These are phyloP conservation scores for Drosophila paramelanica DNA, from an alignment of 2,888 invertebrate genomes.

Conservation along the genomic window DNA sequence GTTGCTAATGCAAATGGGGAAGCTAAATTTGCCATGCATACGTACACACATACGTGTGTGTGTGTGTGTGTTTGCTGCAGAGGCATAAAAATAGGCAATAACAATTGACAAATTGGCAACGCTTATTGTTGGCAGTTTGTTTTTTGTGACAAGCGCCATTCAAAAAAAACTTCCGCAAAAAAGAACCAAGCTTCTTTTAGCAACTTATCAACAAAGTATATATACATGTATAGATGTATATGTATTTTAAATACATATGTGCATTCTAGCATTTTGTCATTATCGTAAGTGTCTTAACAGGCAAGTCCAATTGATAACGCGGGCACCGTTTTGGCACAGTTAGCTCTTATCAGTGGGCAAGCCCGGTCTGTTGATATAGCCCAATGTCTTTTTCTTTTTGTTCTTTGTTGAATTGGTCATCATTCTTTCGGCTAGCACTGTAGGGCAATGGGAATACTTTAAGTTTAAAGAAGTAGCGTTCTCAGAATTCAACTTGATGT, in stretches of 20 bases:
- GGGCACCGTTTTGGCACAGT: slow-evolving; percentile 43
- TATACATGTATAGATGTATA: background rate
- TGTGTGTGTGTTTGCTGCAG: background rate
- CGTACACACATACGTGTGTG: background rate
- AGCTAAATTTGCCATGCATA: background rate
- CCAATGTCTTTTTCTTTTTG: background rate
- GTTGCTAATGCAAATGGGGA: slow-evolving; percentile 7
- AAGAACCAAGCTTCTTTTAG: slow-evolving; percentile 12
- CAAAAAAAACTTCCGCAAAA: slow-evolving; percentile 59
- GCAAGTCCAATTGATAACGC: slow-evolving; percentile 36
- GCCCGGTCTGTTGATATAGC: slow-evolving; percentile 32
- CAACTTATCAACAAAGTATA: slow-evolving; percentile 33
- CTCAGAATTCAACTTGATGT: slow-evolving; percentile 42
- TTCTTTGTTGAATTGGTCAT: background rate
- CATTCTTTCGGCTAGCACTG: slow-evolving; percentile 8
- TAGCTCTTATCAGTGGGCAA: slow-evolving; percentile 39
- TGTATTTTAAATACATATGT: background rate
- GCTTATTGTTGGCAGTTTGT: slow-evolving; percentile 22
- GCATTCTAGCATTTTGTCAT: slow-evolving; percentile 20
- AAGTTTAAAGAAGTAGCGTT: slow-evolving; percentile 39
- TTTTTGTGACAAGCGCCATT: slow-evolving; percentile 62
- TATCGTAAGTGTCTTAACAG: slow-evolving; percentile 39
- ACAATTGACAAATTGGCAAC: slow-evolving; percentile 67
- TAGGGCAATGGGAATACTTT: slow-evolving; percentile 10
- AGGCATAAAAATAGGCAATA: slow-evolving; percentile 9